phyloP scores from a whole-genome alignment of 2,113 vertebrate species.

The Melanerpes formicivorus region DNA sequence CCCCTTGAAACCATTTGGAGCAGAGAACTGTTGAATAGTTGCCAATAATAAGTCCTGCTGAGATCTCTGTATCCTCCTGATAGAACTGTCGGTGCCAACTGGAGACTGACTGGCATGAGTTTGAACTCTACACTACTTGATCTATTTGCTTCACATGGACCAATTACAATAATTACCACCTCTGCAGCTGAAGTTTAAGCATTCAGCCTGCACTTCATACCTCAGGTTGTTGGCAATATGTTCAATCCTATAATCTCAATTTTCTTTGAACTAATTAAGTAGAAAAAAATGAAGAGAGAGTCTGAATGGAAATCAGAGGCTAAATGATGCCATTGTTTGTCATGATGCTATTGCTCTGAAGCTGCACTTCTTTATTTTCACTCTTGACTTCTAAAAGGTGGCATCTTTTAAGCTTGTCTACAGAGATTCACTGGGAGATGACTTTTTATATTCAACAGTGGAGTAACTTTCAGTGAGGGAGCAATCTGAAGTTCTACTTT shows the following conservation, averaged over 20 bases:
- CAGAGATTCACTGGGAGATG: conserved; percentile 16
- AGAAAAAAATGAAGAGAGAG: background rate
- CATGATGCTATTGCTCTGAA: background rate
- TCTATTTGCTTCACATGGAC: conserved; percentile 42
- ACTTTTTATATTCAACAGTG: background rate
- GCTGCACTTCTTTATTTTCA: background rate
- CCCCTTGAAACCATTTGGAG: conserved; percentile 64
- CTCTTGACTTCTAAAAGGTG: background rate
- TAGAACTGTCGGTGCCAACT: conserved; percentile 53
- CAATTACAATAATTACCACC: conserved; percentile 67
- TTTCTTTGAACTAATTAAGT: conserved; percentile 46
- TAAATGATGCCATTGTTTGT: background rate
- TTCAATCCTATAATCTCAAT: conserved; percentile 22
- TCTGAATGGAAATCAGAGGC: background rate
- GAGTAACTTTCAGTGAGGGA: background rate
- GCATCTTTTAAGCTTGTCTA: background rate
- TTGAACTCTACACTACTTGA: conserved; percentile 43
- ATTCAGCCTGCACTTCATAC: conserved; percentile 1
- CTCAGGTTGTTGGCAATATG: conserved; percentile 44
- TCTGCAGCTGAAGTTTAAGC: conserved; percentile 29
- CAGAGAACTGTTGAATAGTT: conserved; percentile 54
- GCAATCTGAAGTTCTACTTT: background rate
- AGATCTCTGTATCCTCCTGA: conserved; percentile 60
- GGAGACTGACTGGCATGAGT: conserved; percentile 57
- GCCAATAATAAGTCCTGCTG: conserved; percentile 64